phyloP scores from a whole-genome alignment of 2,888 invertebrate genomes.

The Gasteruption jaculator region DNA sequence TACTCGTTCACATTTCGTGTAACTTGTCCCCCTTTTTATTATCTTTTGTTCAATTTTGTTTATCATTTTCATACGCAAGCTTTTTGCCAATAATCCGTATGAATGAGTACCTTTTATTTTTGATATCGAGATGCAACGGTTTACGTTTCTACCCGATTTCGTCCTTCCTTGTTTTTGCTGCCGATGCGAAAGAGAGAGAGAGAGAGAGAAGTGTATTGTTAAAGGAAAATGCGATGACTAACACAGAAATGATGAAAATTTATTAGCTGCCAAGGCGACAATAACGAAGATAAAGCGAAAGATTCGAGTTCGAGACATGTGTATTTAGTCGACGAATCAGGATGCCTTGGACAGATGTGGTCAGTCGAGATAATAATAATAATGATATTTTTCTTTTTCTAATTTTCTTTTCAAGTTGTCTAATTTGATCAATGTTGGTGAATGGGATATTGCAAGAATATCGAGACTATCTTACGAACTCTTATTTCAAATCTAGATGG shows the following conservation, averaged over 20 bases:
- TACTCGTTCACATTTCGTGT: no score
- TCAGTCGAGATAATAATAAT: slow-evolving; percentile 38
- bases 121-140: no score
- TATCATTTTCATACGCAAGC: no score
- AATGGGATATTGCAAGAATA: no score
- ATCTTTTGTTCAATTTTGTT: background rate
- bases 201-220: background rate
- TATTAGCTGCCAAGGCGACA: slow-evolving; percentile 40
- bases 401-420: slow-evolving; percentile 21
- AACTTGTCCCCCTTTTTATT: no score
- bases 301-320: slow-evolving; percentile 41
- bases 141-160: no score
- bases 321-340: slow-evolving; percentile 46
- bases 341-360: slow-evolving; percentile 46
- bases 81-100: no score
- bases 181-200: slow-evolving; percentile 10
- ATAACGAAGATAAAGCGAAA: slow-evolving; percentile 41
- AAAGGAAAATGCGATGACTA: slow-evolving; percentile 16
- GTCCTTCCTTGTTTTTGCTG: no score
- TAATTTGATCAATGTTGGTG: slow-evolving; percentile 26
- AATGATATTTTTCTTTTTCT: slow-evolving; percentile 13
- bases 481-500: slow-evolving; percentile 21
- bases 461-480: no score
- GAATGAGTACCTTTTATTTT: no score
- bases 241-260: slow-evolving; percentile 30